phyloP scores from a whole-genome alignment of 1,140 invertebrate genomes.

The Rhyacophila brunnea region DNA sequence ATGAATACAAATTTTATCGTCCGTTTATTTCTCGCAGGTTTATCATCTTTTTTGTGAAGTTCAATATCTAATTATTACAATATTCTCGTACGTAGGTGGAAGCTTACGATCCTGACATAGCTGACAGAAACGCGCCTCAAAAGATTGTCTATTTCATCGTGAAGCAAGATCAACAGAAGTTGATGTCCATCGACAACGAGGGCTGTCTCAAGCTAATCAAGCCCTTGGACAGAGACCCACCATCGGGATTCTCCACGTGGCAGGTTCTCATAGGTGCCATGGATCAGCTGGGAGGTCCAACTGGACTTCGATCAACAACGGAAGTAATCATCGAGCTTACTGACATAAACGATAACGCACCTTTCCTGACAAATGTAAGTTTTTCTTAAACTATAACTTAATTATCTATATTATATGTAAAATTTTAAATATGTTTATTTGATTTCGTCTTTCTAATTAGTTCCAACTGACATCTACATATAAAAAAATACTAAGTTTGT shows the following conservation, averaged over 20 bases:
- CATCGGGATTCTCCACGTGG: constrained; percentile 77
- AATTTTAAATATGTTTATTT: no score
- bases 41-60: no score
- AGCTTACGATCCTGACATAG: constrained; percentile 85
- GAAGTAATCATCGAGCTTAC: constrained; percentile 73
- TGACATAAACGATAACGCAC: constrained; percentile 90
- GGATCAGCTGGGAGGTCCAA: constrained; percentile 72
- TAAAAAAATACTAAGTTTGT: no score
- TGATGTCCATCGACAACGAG: constrained; percentile 67
- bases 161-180: constrained; percentile 66
- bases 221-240: constrained; percentile 82
- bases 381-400: no score
- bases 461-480: no score
- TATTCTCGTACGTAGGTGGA: no score
- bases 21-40: no score
- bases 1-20: no score
- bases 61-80: no score
- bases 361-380: constrained; percentile 75
- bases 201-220: constrained; percentile 77
- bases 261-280: constrained; percentile 80
- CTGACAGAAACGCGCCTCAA: constrained; percentile 68
- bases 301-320: constrained; percentile 59
- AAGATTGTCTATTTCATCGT: constrained; percentile 76
- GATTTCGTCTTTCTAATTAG: no score
- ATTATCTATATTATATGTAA: no score